These are phyloP conservation scores for Gallinago stenura DNA, from an alignment of 2,797 vertebrate genomes.

Conservation along the genomic window DNA sequence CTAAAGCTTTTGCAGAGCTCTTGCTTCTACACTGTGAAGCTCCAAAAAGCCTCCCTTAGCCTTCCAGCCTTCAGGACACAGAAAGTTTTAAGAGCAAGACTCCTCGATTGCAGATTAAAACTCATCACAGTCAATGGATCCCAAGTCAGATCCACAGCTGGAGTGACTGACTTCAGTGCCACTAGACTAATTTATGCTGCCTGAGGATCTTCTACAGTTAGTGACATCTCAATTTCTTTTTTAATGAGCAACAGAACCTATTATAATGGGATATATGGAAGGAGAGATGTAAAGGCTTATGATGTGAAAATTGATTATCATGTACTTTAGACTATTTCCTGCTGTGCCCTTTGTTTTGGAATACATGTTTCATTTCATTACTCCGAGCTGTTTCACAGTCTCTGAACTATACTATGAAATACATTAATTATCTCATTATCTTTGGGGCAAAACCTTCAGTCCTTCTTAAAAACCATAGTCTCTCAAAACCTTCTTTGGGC, in stretches of 20 bases:
- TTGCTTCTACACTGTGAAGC: not conserved
- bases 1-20: not conserved
- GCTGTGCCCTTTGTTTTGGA: constrained; percentile 68
- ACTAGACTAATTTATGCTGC: not conserved
- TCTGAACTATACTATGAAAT: constrained; percentile 27
- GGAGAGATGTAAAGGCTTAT: constrained; percentile 58
- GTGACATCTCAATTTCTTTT: constrained; percentile 66
- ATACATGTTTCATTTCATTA: constrained; percentile 39
- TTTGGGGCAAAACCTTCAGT: constrained; percentile 49
- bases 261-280: constrained; percentile 58
- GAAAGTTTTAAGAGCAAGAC: not conserved
- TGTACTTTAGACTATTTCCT: constrained; percentile 62
- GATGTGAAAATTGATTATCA: constrained; percentile 71
- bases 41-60: not conserved
- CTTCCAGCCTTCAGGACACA: not conserved
- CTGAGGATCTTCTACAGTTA: constrained; percentile 21
- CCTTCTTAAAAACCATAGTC: constrained; percentile 16
- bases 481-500: not conserved
- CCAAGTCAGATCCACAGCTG: not conserved
- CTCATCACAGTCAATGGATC: not conserved
- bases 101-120: not conserved
- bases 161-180: not conserved
- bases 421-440: constrained; percentile 52
- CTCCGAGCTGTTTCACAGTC: not conserved
- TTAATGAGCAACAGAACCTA: constrained; percentile 51